A percentile compares a stretch with the other conserved stretches of the same genome.
Evolutionary conservation across 1,140 invertebrate species (phyloP).

Genomic region (Drosophila ficusphila): DNA sequence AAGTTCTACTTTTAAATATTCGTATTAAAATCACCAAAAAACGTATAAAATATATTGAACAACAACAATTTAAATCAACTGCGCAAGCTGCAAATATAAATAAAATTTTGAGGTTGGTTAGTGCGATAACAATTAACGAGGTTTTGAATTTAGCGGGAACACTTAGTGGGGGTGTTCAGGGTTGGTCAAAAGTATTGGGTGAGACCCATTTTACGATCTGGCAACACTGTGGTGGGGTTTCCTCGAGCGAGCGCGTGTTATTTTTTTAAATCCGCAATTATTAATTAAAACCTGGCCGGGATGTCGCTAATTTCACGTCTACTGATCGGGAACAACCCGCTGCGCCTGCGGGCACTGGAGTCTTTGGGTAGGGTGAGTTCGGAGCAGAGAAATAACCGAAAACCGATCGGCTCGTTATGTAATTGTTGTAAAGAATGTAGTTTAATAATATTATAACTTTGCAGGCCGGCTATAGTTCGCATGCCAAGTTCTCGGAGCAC

Average conservation of each 20-base stretch:
- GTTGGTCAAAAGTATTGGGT: too few species aligned
- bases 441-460: constrained; percentile 13
- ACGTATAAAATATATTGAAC: too few species aligned
- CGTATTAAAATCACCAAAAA: too few species aligned
- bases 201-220: too few species aligned
- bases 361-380: constrained; percentile 54
- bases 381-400: background rate
- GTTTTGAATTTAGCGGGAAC: too few species aligned
- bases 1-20: too few species aligned
- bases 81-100: too few species aligned
- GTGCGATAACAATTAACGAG: too few species aligned
- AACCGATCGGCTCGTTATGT: constrained; percentile 52
- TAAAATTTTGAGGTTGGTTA: too few species aligned
- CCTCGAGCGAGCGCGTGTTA: constrained; percentile 59
- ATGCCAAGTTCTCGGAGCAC: constrained; percentile 87
- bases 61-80: too few species aligned
- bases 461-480: constrained; percentile 76
- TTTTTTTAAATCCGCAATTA: constrained; percentile 35
- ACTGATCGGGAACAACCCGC: constrained; percentile 44
- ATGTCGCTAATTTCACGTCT: constrained; percentile 71
- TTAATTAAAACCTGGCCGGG: constrained; percentile 59
- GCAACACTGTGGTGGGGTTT: constrained; percentile 17
- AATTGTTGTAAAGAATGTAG: constrained; percentile 37
- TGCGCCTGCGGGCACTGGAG: constrained; percentile 54
- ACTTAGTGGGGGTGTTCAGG: too few species aligned